These are phyloP conservation scores for Malthinus seriepunctatus DNA, from an alignment of 2,888 invertebrate genomes.

Conservation along the genomic window DNA sequence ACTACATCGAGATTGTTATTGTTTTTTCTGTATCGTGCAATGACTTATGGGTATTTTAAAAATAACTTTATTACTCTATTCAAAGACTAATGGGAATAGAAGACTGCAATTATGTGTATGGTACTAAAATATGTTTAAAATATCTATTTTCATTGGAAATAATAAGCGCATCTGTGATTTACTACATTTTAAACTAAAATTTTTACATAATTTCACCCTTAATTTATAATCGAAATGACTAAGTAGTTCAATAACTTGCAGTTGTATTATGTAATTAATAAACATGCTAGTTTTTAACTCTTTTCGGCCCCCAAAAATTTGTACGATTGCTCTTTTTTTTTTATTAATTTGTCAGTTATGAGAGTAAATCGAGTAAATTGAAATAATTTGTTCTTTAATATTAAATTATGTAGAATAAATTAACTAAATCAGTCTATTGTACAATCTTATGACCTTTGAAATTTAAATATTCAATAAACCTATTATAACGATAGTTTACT, in stretches of 20 bases:
- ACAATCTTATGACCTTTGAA: constrained; percentile 21
- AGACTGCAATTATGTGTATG: constrained; percentile 20
- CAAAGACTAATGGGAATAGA: constrained; percentile 7
- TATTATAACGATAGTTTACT: not conserved
- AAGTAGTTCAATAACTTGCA: not conserved
- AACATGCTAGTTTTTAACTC: too few relatives aligned
- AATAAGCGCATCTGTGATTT: constrained; percentile 44
- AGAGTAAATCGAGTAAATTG: not conserved
- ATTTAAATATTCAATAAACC: constrained; percentile 19
- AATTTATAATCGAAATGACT: constrained; percentile 6
- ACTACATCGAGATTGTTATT: constrained; percentile 29
- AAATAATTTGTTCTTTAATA: not conserved
- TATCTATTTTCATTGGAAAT: constrained; percentile 28
- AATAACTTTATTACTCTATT: constrained; percentile 20
- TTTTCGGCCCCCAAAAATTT: too few relatives aligned
- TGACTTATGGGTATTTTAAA: constrained; percentile 28
- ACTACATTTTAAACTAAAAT: constrained; percentile 32
- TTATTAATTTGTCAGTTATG: too few relatives aligned
- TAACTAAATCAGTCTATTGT: constrained; percentile 21
- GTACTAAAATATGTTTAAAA: constrained; percentile 27
- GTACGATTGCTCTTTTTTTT: too few relatives aligned
- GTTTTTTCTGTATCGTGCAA: constrained; percentile 27
- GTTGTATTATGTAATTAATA: not conserved
- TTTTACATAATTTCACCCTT: constrained; percentile 8
- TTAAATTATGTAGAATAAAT: constrained; percentile 2